Evolutionary conservation across 2,888 invertebrate species (phyloP).

Genomic region (Andricus curvator): DNA sequence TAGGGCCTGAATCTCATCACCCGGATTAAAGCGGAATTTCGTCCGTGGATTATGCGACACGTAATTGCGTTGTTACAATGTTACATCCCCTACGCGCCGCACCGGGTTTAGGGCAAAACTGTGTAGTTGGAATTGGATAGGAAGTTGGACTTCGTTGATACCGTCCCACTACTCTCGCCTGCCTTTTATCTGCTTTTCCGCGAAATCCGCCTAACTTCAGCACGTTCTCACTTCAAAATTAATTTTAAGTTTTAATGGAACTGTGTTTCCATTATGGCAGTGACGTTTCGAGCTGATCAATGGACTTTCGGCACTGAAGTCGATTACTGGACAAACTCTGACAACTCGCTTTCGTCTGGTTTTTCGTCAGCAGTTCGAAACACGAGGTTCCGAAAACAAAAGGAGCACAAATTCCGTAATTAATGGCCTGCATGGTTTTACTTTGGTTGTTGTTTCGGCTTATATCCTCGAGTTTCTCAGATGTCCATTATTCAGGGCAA

Average conservation of each 20-base stretch:
- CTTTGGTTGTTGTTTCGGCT: slow-evolving; percentile 25
- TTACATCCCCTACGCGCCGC: slow-evolving; percentile 66
- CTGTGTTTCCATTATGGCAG: slow-evolving; percentile 62
- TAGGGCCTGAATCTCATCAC: slow-evolving; percentile 50
- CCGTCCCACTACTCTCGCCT: slow-evolving; percentile 59
- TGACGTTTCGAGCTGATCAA: slow-evolving; percentile 58
- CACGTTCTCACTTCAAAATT: slow-evolving; percentile 62
- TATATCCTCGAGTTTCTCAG: slow-evolving; percentile 45
- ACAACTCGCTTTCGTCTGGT: slow-evolving; percentile 52
- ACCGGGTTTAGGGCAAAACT: slow-evolving; percentile 70
- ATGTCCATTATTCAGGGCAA: slow-evolving; percentile 39
- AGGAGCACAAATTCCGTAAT: slow-evolving; percentile 49
- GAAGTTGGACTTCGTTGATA: slow-evolving; percentile 68
- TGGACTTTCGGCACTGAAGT: slow-evolving; percentile 57
- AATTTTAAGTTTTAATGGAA: slow-evolving; percentile 74
- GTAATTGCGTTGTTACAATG: slow-evolving; percentile 75
- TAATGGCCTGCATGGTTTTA: slow-evolving; percentile 49
- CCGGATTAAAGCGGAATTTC: slow-evolving; percentile 74
- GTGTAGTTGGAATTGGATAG: slow-evolving; percentile 72
- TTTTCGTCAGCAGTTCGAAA: slow-evolving; percentile 17
- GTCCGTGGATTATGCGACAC: slow-evolving; percentile 72
- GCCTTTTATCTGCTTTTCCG: slow-evolving; percentile 44
- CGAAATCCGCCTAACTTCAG: not conserved
- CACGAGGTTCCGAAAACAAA: not conserved
- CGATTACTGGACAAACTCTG: slow-evolving; percentile 69